These are phyloP conservation scores for Asarcornis scutulata DNA, from an alignment of 2,113 vertebrate genomes.

Conservation along the genomic window DNA sequence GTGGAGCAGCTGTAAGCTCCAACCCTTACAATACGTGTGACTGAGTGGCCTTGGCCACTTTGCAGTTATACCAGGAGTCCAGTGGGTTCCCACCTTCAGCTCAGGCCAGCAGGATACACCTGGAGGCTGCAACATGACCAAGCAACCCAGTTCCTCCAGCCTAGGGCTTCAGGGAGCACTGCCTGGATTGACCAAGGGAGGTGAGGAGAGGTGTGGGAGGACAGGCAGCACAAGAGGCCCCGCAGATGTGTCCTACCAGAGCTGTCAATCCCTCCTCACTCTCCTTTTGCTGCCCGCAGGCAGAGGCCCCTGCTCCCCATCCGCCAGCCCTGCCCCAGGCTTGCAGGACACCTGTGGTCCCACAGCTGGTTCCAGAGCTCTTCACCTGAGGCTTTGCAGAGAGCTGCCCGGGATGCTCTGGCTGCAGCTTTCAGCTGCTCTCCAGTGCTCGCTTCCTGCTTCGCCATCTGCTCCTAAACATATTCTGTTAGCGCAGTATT, in stretches of 20 bases:
- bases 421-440: background rate
- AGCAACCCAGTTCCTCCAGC: background rate
- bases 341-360: background rate
- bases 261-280: background rate
- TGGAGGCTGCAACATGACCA: background rate
- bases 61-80: background rate
- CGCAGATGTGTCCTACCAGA: background rate
- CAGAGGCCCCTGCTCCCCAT: accelerated
- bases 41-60: background rate
- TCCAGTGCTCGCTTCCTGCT: background rate
- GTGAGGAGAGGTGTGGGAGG: background rate
- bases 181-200: background rate
- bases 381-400: background rate
- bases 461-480: background rate
- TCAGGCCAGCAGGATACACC: background rate
- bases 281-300: background rate
- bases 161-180: background rate
- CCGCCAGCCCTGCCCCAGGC: background rate
- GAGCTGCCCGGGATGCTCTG: accelerated
- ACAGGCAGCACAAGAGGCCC: background rate
- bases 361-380: too few species aligned
- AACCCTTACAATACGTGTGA: background rate
- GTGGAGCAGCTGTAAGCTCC: background rate
- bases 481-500: background rate
- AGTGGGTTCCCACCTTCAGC: background rate